Conservation (phyloP, 1,140 invertebrate species). For the Anoplolepis gracilipes region DNA sequence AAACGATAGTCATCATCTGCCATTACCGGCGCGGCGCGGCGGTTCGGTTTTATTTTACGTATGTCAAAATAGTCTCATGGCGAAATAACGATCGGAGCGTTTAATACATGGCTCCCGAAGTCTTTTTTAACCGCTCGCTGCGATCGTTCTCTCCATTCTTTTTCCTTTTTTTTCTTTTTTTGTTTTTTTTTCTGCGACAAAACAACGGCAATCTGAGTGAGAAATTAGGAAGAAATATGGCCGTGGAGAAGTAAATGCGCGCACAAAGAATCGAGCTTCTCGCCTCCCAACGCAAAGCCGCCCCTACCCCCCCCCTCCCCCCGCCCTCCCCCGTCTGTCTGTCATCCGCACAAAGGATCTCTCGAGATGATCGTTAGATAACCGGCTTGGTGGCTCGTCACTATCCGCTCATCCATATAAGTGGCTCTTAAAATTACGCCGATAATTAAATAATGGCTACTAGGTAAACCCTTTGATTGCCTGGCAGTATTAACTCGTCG, state of each 20-base stretch:
- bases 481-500: constrained; percentile 62
- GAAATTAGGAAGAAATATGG: constrained; percentile 17
- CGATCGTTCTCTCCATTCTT: not conserved
- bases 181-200: not conserved
- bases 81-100: constrained; percentile 44
- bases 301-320: too few species aligned
- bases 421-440: constrained; percentile 36
- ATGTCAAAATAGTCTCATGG: constrained; percentile 65
- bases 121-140: not conserved
- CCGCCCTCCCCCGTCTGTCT: not conserved
- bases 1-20: constrained; percentile 72
- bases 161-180: not conserved
- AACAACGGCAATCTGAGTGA: not conserved
- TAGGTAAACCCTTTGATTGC: constrained; percentile 58
- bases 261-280: not conserved
- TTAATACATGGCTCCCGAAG: constrained; percentile 30
- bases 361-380: constrained; percentile 46
- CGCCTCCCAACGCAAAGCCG: constrained; percentile 2
- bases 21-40: constrained; percentile 54
- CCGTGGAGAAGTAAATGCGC: not conserved
- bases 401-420: constrained; percentile 35
- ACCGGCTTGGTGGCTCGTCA: constrained; percentile 22
- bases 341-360: constrained; percentile 29
- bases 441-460: constrained; percentile 40
- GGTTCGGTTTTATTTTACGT: constrained; percentile 48